Base-by-base conservation (phyloP, 64 coral and sea anemone genomes). In the Orbicella faveolata region DNA sequence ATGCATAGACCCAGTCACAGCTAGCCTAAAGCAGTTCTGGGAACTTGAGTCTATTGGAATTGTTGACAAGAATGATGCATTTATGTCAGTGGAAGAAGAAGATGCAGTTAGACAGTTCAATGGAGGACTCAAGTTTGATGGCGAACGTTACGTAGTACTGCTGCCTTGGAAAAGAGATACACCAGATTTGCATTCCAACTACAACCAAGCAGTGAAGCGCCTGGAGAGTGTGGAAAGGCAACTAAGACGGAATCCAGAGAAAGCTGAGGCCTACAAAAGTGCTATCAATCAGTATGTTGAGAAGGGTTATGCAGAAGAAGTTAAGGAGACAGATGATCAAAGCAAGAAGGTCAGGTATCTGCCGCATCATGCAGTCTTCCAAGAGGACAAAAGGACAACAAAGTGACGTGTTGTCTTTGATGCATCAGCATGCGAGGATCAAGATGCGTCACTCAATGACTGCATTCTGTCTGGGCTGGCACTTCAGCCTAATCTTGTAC, bases 21-120 rank as follows among this genome's bases (percentile, higher is more conserved):
- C 44, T 16, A 76, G 41, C 9, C 39, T 91, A 36, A 75, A 64
- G 74, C 51, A 69, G 44, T 93, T 93, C 20, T 89, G 92, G 92
- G 92, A 94, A 65, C 87, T 94, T 6, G 87, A 94, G 77, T 79
- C 78, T 20, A 94, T 89, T 30, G 87, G 87, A 6, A 94, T 94
- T 44, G 48, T 52, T 10, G 79, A 83, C 12, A 52, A 75, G 1
- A 78, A 48, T 25, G 62, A 74, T 35, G n/a, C 63, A 25, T 1
- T 4, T 23, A 78, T 76, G 21, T 89, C 92, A 39, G 34, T 14
- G 4, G 87, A 94, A 3, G 79, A 89, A 48, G 65, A 89, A 54
- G 0, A 20, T 69, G 73, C 87, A 7, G 79, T 94, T 25, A 52
- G 75, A 34, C 53, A 94, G 23, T 88, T 94, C 64, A 84, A 86